Base-by-base conservation (phyloP, 2,888 invertebrate species). In the Cyclophora albipunctata region DNA sequence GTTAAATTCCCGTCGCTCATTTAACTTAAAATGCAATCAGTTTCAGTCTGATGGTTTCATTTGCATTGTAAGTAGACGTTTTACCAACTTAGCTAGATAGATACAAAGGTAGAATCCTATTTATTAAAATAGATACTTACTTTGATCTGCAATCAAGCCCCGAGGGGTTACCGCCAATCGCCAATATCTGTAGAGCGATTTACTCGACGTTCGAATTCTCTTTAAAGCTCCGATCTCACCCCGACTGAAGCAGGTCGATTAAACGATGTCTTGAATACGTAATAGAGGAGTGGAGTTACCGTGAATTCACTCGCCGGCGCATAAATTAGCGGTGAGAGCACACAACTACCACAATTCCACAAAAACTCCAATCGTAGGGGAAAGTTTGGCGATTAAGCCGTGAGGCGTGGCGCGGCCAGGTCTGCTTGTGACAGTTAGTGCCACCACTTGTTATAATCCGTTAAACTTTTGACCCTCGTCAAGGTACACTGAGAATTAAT, bases 331-430 rank as follows among this genome's bases (percentile, higher is more conserved):
- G 72, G 73, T 62, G 69, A 64, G 67, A 66, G 71, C 76, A 75
- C 74, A 76, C 75, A 66, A 72, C 75, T 71, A 66, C 80, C 75
- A 75, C 79, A 78, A 74, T 79, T 78, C 78, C 79, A 69, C 85
- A 88, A 88, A 88, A 88, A 87, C 80, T 86, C 84, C 80, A 83
- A 85, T 86, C 75, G 85, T 78, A 77, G 78, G 80, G 81, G 72
- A 86, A 88, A 88, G 85, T 88, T 87, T 75, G 81, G 81, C 82
- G 85, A 87, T 88, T 88, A 87, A 87, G 84, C 82, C 82, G 74
- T 78, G 82, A 84, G 86, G 80, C 85, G 85, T 82, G 84, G 83
- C 72, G 63, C 63, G 77, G 83, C 78, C 86, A 84, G 84, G 84
- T 78, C 84, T 88, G 87, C 68, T 73, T 73, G 71, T 79, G 87